phyloP scores from a whole-genome alignment of 2,113 vertebrate species.

The Morone saxatilis region DNA sequence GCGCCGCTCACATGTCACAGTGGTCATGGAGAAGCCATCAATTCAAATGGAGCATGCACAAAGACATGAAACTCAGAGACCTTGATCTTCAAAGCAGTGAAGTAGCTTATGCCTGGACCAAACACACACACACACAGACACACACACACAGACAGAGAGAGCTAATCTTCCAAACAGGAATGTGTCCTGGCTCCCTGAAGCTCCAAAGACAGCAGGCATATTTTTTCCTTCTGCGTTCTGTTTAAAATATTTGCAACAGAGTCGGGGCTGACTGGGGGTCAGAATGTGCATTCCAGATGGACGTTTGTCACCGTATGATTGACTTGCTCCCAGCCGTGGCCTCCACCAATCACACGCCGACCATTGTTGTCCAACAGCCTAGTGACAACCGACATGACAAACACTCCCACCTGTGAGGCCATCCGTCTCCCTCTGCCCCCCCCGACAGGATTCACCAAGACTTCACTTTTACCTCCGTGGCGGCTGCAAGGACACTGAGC shows the following conservation, averaged over 20 bases:
- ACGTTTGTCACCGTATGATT: constrained; percentile 68
- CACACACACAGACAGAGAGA: constrained; percentile 11
- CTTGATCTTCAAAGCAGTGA: constrained; percentile 71
- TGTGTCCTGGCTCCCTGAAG: constrained; percentile 65
- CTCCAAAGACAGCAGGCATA: constrained; percentile 71
- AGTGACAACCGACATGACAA: constrained; percentile 73
- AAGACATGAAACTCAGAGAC: constrained; percentile 66
- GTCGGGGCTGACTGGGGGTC: constrained; percentile 63
- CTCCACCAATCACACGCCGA: constrained; percentile 69
- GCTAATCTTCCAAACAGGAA: constrained; percentile 71
- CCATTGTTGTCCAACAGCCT: constrained; percentile 66
- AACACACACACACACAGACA: constrained; percentile 4
- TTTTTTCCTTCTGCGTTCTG: constrained; percentile 60
- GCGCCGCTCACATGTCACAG: constrained; percentile 48
- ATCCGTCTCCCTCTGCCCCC: constrained; percentile 46
- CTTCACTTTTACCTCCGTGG: constrained; percentile 2
- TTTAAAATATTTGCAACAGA: constrained; percentile 71
- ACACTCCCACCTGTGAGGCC: constrained; percentile 77
- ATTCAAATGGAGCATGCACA: constrained; percentile 52
- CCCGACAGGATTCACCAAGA: constrained; percentile 16
- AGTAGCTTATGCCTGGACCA: constrained; percentile 28
- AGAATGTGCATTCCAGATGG: constrained; percentile 77
- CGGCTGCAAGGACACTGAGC: constrained; percentile 12
- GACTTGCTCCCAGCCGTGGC: constrained; percentile 50
- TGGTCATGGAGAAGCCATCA: constrained; percentile 69